Base-by-base conservation (phyloP, 1,140 invertebrate species). In the Chymomyza costata region DNA sequence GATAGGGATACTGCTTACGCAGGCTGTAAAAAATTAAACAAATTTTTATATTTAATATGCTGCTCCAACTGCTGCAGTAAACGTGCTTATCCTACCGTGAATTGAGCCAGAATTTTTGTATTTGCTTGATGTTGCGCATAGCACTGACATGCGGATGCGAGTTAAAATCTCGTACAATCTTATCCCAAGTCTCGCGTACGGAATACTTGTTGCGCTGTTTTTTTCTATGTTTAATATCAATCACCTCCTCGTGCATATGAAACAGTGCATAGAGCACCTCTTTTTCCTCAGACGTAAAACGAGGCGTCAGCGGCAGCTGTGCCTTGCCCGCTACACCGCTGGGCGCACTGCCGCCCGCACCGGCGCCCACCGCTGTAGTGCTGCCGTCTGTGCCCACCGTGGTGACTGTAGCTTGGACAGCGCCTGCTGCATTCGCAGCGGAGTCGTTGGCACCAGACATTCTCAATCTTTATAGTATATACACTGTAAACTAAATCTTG, bases 101-200 rank as follows among this genome's bases (percentile, higher is more conserved):
- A 46, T 85, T 85, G 2, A 85, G 55, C 84, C 84, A 85, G 41
- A 85, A 85, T 54, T 85, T 85, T 35, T 85, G 83, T 3, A 85
- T 82, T 54, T 85, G 84, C 52, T 85, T 85, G 10, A 85, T 53
- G 44, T 84, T 84, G 3, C 84, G 60, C 76, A 76, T 56, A 17
- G 70, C 68, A 35, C 59, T 82, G 3, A 83, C 80, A 39, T 76
- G 49, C 11, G 82, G 68, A 51, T 85, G 61, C 38, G 69, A 69
- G 15, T 85, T 85, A 35, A 84, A 85, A 41, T 84, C 78, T 3
- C 69, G 64, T 8, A 85, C 78, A 16, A 85, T 85, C 39, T 81
- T 67, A 21, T 85, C 80, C 84, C 84, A 85, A 31, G 82, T 74
- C 30, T 85, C 80, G 3, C 84, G 82, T 28, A 85, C 80, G 18